Evolutionary conservation across 2,888 invertebrate species (phyloP), one percentile per base, ranked within the genome.

Genomic region (Frankliniella fusca): DNA sequence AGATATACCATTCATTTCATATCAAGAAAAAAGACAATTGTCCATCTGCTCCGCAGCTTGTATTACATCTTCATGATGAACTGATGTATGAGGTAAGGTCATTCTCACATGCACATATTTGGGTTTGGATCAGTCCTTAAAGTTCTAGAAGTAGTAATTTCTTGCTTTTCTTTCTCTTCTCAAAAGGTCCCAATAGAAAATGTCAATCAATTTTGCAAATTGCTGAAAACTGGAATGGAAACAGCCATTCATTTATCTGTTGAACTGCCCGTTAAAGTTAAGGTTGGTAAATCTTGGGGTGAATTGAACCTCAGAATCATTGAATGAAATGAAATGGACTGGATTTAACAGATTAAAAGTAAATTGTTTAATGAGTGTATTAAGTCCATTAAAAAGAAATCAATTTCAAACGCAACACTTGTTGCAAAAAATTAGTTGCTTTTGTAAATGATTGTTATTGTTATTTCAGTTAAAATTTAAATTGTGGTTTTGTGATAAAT

Each of bases 1-100:
- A 89, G 86, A 85, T 88, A 86, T 91, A 90, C 88, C 86, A 76
- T 3, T 12, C 23, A 12, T 5, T 76, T 0, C 12, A 12, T 76
- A 1, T 12, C 3, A 27, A 12, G 1, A 27, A 27, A 5, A 81
- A 83, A 15, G 80, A 28, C 12, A 80, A 82, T n/a, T 65, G 81
- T 28, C 76, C 82, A 54, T 76, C 80, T 10, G 48, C 79, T 11
- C 82, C 83, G 48, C 84, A 28, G 85, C 91, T 98, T 20, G 92
- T 98, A 5, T 89, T 99, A 48, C 97, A 98, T 88, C 90, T 99
- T 86, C 99, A 99, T 87, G 99, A 99, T 88, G 99, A 99, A 90
- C 90, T 99, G 3, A 92, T 99, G 49, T 98, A 95, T 87, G 98
- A 99, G 91, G 92, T 92, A 84, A 85, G 85, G 12, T 81, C 65